phyloP scores from a whole-genome alignment of 2,888 invertebrate species.

The Arenicola marina region DNA sequence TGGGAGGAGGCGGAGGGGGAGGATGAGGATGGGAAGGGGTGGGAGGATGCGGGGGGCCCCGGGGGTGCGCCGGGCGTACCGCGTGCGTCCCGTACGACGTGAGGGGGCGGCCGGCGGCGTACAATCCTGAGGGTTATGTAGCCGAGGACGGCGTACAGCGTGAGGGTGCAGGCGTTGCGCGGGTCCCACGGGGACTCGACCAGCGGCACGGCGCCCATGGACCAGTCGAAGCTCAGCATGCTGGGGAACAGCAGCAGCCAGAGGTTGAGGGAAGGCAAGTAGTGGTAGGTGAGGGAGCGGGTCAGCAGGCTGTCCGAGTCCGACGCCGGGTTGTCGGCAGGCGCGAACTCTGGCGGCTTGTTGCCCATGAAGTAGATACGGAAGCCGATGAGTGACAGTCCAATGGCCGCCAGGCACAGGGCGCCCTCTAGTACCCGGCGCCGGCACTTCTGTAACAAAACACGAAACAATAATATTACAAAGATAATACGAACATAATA shows the following conservation, averaged over 20 bases:
- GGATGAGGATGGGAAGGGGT: too few relatives aligned
- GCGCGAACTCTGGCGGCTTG: conserved; percentile 81
- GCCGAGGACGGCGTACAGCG: conserved; percentile 70
- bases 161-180: conserved; percentile 76
- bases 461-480: too few relatives aligned
- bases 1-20: not conserved
- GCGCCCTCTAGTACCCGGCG: conserved; percentile 56
- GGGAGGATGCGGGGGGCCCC: too few relatives aligned
- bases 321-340: conserved; percentile 96
- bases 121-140: not conserved
- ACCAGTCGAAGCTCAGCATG: conserved; percentile 96
- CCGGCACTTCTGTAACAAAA: conserved; percentile 30
- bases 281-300: conserved; percentile 85
- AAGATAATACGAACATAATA: too few relatives aligned
- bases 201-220: conserved; percentile 93
- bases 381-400: conserved; percentile 73
- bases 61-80: not conserved
- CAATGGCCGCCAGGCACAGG: conserved; percentile 68
- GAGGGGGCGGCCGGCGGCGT: not conserved
- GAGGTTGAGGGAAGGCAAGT: conserved; percentile 89
- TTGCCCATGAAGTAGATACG: conserved; percentile 76
- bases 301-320: conserved; percentile 79
- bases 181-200: conserved; percentile 78
- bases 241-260: conserved; percentile 83
- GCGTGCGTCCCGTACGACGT: not conserved